Evolutionary conservation across 2,888 invertebrate genomes (phyloP).

Genomic region (Zhengitettix transpicula): DNA sequence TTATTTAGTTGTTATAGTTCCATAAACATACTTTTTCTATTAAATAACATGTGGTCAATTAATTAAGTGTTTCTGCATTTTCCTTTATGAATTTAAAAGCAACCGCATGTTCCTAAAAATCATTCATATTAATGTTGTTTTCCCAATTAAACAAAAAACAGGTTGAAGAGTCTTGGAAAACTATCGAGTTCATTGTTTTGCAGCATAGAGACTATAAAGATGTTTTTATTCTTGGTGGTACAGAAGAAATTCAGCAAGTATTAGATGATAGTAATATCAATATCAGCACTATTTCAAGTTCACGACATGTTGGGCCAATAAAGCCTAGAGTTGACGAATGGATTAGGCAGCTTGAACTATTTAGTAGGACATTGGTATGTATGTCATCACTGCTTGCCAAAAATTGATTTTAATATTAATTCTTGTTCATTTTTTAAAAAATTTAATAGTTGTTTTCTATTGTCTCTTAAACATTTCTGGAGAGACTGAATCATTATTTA

Average conservation of each 20-base stretch:
- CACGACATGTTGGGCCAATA: constrained; percentile 72
- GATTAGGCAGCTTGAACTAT: constrained; percentile 58
- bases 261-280: constrained; percentile 77
- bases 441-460: too few species aligned
- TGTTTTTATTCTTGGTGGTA: constrained; percentile 63
- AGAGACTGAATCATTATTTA: too few species aligned
- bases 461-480: too few species aligned
- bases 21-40: too few species aligned
- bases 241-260: constrained; percentile 67
- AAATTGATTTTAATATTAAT: not conserved
- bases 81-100: too few species aligned
- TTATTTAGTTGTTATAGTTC: too few species aligned
- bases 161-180: constrained; percentile 74
- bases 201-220: constrained; percentile 70
- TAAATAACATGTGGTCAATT: too few species aligned
- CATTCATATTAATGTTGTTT: too few species aligned
- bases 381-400: not conserved
- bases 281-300: constrained; percentile 72
- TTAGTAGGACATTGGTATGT: constrained; percentile 60
- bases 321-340: constrained; percentile 69
- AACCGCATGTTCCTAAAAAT: too few species aligned
- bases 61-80: too few species aligned
- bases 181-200: constrained; percentile 57
- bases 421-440: too few species aligned
- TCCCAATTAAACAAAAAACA: constrained; percentile 17